These are phyloP conservation scores for Rhagonycha lutea DNA, from an alignment of 2,888 invertebrate genomes.

Conservation along the genomic window DNA sequence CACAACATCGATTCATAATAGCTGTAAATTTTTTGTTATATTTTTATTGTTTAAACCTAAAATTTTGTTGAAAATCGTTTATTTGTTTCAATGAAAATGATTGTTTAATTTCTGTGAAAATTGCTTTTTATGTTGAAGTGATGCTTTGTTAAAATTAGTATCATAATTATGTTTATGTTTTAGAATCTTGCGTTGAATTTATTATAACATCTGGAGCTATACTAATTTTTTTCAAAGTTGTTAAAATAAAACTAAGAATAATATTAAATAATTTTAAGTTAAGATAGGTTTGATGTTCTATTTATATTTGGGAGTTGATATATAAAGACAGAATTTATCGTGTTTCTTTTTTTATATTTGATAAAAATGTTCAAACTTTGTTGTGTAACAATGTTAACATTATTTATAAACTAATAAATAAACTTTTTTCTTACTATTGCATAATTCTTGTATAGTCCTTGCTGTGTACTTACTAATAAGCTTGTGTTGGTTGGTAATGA, in stretches of 20 bases:
- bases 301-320: neutral
- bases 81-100: neutral
- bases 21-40: neutral
- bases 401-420: neutral
- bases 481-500: too few species aligned
- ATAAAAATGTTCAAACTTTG: neutral
- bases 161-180: neutral
- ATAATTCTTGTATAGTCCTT: too few species aligned
- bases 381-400: neutral
- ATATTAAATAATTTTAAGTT: neutral
- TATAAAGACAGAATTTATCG: neutral
- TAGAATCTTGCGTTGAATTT: neutral
- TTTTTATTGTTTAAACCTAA: neutral
- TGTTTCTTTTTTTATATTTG: neutral
- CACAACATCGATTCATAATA: neutral
- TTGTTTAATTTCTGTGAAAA: neutral
- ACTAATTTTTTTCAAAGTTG: neutral
- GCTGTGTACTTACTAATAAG: too few species aligned
- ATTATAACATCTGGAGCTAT: neutral
- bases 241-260: neutral
- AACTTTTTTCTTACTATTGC: neutral
- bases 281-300: neutral
- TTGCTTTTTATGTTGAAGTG: neutral
- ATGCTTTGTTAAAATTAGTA: neutral
- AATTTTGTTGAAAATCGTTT: neutral